Percentiles rank a stretch among this genome's conserved stretches.
Conservation (phyloP, 2,113 vertebrate genomes). For the Ramphastos sulfuratus region DNA sequence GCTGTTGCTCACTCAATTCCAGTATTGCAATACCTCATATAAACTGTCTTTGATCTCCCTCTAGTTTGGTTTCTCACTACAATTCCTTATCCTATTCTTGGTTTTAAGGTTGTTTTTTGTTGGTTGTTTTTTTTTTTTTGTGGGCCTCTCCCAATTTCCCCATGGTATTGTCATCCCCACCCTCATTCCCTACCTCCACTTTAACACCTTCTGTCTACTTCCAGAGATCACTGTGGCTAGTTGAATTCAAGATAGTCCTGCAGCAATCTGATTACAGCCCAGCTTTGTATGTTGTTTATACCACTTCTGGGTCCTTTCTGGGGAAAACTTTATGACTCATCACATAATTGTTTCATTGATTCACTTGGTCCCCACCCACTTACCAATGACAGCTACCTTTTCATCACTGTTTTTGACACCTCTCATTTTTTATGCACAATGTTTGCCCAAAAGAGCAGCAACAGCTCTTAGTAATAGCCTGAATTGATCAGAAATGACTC, state of each 20-base stretch:
- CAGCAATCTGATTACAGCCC: not conserved
- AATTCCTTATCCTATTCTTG: not conserved
- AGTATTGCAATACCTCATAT: not conserved
- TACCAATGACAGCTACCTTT: not conserved
- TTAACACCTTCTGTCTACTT: not conserved
- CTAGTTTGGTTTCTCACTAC: not conserved
- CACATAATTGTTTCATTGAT: conserved; percentile 6
- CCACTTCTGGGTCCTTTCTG: not conserved
- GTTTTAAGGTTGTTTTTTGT: too few species aligned
- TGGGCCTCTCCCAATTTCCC: not conserved
- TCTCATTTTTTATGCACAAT: not conserved
- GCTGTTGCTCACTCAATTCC: not conserved
- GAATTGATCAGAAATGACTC: not conserved
- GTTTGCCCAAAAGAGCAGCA: not conserved
- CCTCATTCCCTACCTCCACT: not conserved
- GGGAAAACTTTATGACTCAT: not conserved
- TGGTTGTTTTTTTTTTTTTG: not conserved
- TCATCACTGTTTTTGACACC: not conserved
- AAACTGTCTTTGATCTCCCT: not conserved
- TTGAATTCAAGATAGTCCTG: not conserved
- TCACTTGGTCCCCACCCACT: not conserved
- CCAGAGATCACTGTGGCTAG: not conserved
- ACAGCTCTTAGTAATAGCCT: not conserved
- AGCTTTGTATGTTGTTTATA: not conserved
- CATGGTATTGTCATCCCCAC: not conserved